phyloP scores from a whole-genome alignment of 2,797 vertebrate species.

The Atherinosoma microstoma region DNA sequence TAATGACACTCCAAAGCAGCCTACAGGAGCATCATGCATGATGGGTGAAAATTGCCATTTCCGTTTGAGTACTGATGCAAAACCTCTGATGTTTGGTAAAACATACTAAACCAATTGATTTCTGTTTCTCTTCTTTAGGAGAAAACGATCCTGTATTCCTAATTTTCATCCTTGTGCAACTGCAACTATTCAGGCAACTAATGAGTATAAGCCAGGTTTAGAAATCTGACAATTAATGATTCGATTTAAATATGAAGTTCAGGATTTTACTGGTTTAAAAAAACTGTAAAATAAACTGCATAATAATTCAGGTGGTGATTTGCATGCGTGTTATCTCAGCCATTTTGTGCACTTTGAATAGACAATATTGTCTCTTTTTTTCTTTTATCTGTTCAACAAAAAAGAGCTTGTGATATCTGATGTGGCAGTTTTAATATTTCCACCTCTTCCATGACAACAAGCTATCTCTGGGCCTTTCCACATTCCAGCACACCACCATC shows the following conservation, averaged over 20 bases:
- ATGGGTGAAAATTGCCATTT: not conserved
- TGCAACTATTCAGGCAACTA: constrained; percentile 8
- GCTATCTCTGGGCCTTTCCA: constrained; percentile 15
- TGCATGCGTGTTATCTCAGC: constrained; percentile 14
- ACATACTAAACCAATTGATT: not conserved
- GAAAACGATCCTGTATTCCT: not conserved
- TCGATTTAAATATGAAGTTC: constrained; percentile 56
- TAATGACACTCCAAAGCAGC: not conserved
- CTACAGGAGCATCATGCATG: not conserved
- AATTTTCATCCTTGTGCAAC: constrained; percentile 9
- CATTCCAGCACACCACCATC: constrained; percentile 39
- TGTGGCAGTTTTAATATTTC: constrained; percentile 7
- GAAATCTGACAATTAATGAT: constrained; percentile 42
- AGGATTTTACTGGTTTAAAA: constrained; percentile 32
- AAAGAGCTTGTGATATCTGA: constrained; percentile 23
- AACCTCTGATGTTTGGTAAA: not conserved
- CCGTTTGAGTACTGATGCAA: not conserved
- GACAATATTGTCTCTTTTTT: constrained; percentile 21
- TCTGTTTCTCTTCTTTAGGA: not conserved
- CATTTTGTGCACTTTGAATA: constrained; percentile 25
- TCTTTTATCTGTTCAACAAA: constrained; percentile 39
- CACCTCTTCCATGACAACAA: constrained; percentile 19
- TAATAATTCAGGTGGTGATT: constrained; percentile 8
- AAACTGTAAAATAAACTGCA: constrained; percentile 25
- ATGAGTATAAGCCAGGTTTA: constrained; percentile 32